phyloP scores from a whole-genome alignment of 1,140 invertebrate genomes.

The Bombus haemorrhoidalis region DNA sequence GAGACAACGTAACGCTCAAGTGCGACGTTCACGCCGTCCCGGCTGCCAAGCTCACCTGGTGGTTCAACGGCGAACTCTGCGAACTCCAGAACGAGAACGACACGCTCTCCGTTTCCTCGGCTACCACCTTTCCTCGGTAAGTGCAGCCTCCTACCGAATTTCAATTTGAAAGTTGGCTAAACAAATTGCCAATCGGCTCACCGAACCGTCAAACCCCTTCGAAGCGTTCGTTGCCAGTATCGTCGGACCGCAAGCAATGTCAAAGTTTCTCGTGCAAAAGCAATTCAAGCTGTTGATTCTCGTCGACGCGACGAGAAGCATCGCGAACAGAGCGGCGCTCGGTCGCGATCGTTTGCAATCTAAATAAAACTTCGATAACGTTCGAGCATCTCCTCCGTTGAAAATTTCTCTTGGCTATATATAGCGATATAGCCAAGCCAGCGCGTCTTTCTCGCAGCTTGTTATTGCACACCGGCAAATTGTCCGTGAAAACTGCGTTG shows the following conservation, averaged over 20 bases:
- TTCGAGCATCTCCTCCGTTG: neutral
- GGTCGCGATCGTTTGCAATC: neutral
- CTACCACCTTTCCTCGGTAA: slow-evolving; percentile 46
- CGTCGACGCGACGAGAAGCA: neutral
- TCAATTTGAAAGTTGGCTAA: neutral
- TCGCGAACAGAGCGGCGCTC: too few relatives aligned
- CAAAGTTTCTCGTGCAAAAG: neutral
- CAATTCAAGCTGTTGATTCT: neutral
- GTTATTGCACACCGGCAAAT: too few relatives aligned
- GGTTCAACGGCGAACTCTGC: slow-evolving; percentile 87
- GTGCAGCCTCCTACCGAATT: neutral
- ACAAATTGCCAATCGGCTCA: neutral
- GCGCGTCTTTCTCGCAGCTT: too few relatives aligned
- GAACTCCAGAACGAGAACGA: slow-evolving; percentile 77
- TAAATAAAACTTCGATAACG: neutral
- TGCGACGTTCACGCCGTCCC: slow-evolving; percentile 91
- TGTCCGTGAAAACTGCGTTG: neutral
- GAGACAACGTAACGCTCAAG: slow-evolving; percentile 89
- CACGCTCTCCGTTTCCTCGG: slow-evolving; percentile 59
- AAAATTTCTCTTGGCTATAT: neutral
- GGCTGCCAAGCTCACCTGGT: slow-evolving; percentile 90
- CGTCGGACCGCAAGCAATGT: neutral
- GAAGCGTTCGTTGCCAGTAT: too few relatives aligned
- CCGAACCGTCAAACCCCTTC: neutral
- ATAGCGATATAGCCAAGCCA: too few relatives aligned